A percentile compares a stretch with the other conserved stretches of the same genome.
Evolutionary conservation across 2,113 vertebrate species (phyloP).

Genomic region (Malurus cyaneus): DNA sequence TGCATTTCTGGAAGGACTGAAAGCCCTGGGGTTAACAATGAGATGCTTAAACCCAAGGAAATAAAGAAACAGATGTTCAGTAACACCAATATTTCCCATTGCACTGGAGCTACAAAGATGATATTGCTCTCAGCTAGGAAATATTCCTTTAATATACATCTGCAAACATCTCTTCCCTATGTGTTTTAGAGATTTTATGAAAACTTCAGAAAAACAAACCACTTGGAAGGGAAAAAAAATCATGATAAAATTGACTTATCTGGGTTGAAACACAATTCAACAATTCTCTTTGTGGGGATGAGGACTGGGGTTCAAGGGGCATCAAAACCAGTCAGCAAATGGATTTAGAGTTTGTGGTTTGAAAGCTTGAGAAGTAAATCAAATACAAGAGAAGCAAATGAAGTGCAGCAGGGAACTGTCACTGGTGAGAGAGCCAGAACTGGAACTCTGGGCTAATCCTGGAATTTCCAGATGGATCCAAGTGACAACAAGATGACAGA

Average conservation of each 20-base stretch:
- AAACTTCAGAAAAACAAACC: not conserved
- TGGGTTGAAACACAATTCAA: not conserved
- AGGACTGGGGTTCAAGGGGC: rapidly evolving
- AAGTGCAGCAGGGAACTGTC: not conserved
- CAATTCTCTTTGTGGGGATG: not conserved
- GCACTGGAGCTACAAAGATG: not conserved
- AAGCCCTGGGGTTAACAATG: not conserved
- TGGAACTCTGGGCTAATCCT: not conserved
- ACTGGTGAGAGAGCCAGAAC: not conserved
- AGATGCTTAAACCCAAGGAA: not conserved
- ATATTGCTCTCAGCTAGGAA: not conserved
- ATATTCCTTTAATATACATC: not conserved
- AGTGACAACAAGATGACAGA: not conserved
- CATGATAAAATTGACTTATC: not conserved
- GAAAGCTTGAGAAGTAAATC: not conserved
- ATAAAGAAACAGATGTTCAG: not conserved
- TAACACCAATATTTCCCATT: not conserved
- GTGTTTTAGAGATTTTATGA: not conserved
- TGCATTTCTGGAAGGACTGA: not conserved
- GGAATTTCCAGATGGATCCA: not conserved
- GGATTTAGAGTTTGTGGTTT: not conserved
- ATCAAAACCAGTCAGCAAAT: not conserved
- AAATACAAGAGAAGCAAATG: not conserved
- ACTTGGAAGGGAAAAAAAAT: not conserved
- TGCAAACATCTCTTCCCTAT: not conserved